phyloP scores from a whole-genome alignment of 2,113 vertebrate genomes.

The Salvator merianae region DNA sequence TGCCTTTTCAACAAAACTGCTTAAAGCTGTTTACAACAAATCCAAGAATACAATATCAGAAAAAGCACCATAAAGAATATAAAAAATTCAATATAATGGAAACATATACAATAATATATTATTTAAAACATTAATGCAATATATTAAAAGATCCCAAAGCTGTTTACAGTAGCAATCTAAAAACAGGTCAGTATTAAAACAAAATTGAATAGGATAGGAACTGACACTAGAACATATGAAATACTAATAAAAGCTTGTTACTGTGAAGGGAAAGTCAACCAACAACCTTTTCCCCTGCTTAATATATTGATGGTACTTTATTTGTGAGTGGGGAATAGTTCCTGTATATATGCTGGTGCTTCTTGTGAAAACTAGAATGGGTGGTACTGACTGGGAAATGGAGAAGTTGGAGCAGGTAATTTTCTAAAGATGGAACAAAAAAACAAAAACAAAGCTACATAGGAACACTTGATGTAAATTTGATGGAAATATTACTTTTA shows the following conservation, averaged over 20 bases:
- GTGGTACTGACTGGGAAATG: background rate
- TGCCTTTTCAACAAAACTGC: no score
- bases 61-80: no score
- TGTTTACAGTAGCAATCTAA: no score
- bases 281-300: background rate
- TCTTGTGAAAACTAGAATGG: background rate
- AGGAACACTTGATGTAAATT: background rate
- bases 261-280: background rate
- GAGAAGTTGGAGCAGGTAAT: background rate
- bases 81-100: no score
- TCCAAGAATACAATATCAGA: no score
- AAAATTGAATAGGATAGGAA: no score
- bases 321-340: background rate
- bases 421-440: background rate
- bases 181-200: no score
- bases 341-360: background rate
- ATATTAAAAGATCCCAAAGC: no score
- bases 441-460: background rate
- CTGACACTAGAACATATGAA: no score
- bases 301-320: background rate
- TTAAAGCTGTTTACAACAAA: no score
- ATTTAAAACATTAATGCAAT: no score
- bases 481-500: background rate
- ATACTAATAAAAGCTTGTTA: background rate
- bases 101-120: no score